phyloP scores from a whole-genome alignment of 2,113 vertebrate genomes.

The Pagrus major region DNA sequence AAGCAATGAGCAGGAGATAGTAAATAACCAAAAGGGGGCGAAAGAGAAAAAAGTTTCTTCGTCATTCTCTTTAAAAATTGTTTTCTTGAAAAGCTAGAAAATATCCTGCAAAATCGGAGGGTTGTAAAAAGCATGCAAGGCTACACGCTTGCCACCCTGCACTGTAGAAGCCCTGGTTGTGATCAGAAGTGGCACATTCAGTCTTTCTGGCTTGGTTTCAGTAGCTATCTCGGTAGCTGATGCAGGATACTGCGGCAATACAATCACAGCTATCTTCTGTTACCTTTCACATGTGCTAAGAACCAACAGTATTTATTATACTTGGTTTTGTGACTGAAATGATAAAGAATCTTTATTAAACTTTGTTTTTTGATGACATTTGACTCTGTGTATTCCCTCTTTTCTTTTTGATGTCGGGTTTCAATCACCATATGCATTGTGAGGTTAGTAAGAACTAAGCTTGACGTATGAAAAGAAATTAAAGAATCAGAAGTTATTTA shows the following conservation, averaged over 20 bases:
- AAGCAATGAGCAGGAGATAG: slow-evolving; percentile 15
- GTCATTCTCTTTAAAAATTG: slow-evolving; percentile 50
- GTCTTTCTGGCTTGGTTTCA: slow-evolving; percentile 56
- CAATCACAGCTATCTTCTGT: slow-evolving; percentile 56
- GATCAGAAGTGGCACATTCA: slow-evolving; percentile 63
- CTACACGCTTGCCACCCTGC: slow-evolving; percentile 59
- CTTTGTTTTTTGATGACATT: neutral
- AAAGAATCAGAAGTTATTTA: slow-evolving; percentile 12
- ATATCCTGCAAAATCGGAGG: slow-evolving; percentile 55
- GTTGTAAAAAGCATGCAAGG: slow-evolving; percentile 74
- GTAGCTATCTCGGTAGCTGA: slow-evolving; percentile 40
- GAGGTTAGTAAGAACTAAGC: slow-evolving; percentile 29
- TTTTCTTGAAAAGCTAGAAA: slow-evolving; percentile 73
- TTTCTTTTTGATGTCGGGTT: neutral
- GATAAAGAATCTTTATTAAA: neutral
- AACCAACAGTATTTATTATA: slow-evolving; percentile 3
- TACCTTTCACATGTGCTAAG: slow-evolving; percentile 36
- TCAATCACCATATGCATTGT: slow-evolving; percentile 15
- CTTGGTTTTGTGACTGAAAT: slow-evolving; percentile 16
- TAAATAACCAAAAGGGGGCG: neutral
- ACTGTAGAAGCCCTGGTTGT: slow-evolving; percentile 67
- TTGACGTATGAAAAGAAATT: slow-evolving; percentile 35
- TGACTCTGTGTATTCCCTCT: slow-evolving; percentile 12
- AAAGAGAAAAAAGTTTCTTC: neutral
- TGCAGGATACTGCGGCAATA: slow-evolving; percentile 59